Base-by-base conservation (phyloP, 92 coral and sea anemone species). In the Nematostella vectensis region DNA sequence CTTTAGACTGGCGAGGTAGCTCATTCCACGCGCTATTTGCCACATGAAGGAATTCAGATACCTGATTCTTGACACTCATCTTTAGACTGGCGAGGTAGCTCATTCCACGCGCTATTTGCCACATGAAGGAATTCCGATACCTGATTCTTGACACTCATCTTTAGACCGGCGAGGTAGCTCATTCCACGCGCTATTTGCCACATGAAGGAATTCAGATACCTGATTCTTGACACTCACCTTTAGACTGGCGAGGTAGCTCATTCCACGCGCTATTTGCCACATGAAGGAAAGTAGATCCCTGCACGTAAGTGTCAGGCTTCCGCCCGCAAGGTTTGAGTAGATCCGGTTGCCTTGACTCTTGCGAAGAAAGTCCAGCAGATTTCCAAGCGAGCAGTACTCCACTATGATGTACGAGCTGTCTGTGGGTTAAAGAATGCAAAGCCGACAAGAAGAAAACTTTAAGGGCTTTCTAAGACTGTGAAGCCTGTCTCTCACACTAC, bases 181-280 rank as follows among this genome's bases (percentile, higher is more conserved):
- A n/a, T n/a, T n/a, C n/a, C n/a, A n/a, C n/a, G n/a, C n/a, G n/a
- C n/a, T n/a, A n/a, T n/a, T n/a, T n/a, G n/a, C n/a, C n/a, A n/a
- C n/a, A n/a, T n/a, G n/a, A n/a, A n/a, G n/a, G n/a, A n/a, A n/a
- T n/a, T n/a, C n/a, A n/a, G n/a, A n/a, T n/a, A n/a, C n/a, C n/a
- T n/a, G n/a, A n/a, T n/a, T n/a, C n/a, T n/a, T n/a, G n/a, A n/a
- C 40, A 50, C 72, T 40, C 20, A 91, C 99, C 83, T 83, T 93
- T 26, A 58, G 57, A 27, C 89, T 83, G 0, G 95, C 88, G 40
- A 93, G 68, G 72, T 87, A 87, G 29, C 93, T 75, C 99, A 93
- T 93, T 53, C 99, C 99, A 50, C 94, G 69, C 1, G 99, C 94
- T 26, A 80, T 64, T 61, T 93, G 96, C 88, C 95, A 93, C 29